phyloP scores from a whole-genome alignment of 2,797 vertebrate genomes.

The Sphenodon punctatus region DNA sequence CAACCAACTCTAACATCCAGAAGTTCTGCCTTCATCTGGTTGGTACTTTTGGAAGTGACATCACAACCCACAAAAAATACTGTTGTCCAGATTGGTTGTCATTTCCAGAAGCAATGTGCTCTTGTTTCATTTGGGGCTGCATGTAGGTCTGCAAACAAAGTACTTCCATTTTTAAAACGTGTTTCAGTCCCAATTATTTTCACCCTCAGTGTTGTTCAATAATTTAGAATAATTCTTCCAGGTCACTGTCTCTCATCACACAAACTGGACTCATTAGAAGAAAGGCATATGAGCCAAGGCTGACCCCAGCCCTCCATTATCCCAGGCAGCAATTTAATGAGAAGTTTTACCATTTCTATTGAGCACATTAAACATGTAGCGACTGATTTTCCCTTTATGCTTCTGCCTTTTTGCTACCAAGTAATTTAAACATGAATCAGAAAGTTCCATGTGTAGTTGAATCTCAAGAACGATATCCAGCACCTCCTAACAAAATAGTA shows the following conservation, averaged over 20 bases:
- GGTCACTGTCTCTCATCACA: neutral
- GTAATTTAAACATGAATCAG: neutral
- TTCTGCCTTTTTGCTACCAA: neutral
- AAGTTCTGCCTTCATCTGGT: neutral
- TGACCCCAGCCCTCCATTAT: neutral
- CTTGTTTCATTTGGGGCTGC: no score
- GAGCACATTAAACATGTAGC: neutral
- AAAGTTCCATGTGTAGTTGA: neutral
- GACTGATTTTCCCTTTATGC: neutral
- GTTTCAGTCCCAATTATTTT: conserved; percentile 11
- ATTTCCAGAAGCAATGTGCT: neutral
- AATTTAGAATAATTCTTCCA: neutral
- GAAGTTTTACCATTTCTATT: neutral
- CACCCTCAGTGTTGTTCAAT: neutral
- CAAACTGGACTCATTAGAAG: neutral
- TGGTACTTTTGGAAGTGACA: neutral
- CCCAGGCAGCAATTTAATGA: neutral
- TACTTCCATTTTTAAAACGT: neutral
- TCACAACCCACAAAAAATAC: neutral
- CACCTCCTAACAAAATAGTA: neutral
- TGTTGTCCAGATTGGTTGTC: neutral
- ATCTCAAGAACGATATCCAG: neutral
- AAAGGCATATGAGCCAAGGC: neutral
- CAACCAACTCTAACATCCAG: no score
- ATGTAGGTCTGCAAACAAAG: neutral